phyloP scores from a whole-genome alignment of 2,113 vertebrate species.

The Otocyon megalotis region DNA sequence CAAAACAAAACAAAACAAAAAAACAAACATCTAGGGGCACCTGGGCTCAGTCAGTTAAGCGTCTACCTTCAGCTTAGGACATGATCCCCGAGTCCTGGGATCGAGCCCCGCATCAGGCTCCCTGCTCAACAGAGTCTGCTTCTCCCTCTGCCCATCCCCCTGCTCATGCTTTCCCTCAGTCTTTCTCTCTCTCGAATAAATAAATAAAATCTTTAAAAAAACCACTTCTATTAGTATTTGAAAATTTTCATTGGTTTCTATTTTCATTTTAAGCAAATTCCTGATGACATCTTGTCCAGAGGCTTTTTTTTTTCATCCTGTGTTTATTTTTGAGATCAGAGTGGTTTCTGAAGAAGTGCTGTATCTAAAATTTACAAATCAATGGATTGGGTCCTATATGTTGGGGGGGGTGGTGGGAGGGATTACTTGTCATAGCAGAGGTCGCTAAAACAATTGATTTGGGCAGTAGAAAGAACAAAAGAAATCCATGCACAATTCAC shows the following conservation, averaged over 20 bases:
- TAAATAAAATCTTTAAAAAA: no score
- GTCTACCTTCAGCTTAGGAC: no score
- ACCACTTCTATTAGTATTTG: not conserved
- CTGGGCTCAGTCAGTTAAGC: no score
- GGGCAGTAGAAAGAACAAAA: not conserved
- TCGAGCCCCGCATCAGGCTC: no score
- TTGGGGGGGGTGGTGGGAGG: not conserved
- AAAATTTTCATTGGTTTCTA: not conserved
- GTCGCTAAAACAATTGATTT: not conserved
- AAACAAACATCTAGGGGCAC: not conserved
- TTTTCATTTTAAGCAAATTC: not conserved
- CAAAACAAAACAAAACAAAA: not conserved
- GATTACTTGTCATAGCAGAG: not conserved
- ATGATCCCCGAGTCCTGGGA: no score
- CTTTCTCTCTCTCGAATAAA: no score
- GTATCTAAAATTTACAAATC: constrained; percentile 13
- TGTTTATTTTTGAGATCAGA: not conserved
- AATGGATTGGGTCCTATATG: not conserved
- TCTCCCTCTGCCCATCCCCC: no score
- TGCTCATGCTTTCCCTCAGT: no score
- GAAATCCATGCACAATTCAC: not conserved
- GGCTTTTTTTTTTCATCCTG: not conserved
- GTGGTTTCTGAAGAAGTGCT: not conserved
- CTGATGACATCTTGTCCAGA: not conserved
- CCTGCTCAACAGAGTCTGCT: no score